phyloP scores from a whole-genome alignment of 2,888 invertebrate genomes.

The Stenurella melanura region DNA sequence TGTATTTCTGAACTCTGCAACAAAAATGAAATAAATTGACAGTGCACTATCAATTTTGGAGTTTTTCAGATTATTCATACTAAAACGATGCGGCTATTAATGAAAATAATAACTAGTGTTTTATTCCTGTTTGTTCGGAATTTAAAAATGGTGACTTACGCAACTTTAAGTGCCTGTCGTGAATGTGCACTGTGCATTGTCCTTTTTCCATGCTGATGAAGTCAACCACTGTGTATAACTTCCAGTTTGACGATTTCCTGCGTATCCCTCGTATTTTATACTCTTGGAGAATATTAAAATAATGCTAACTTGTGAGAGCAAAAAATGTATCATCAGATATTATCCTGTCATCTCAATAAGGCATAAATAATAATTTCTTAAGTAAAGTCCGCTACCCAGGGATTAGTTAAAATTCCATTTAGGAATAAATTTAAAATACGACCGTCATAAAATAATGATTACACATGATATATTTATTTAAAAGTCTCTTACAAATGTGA shows the following conservation, averaged over 20 bases:
- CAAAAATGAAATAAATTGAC: no score
- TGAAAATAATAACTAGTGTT: no score
- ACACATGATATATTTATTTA: conserved; percentile 62
- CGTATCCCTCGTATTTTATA: background rate
- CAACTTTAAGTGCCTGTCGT: no score
- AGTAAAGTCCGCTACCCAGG: conserved; percentile 66
- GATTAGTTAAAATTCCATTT: conserved; percentile 63
- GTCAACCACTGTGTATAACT: no score
- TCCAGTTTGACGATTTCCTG: background rate
- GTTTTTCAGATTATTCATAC: no score
- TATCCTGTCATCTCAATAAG: conserved; percentile 40
- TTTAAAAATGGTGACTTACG: no score
- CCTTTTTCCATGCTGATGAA: no score
- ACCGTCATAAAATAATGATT: conserved; percentile 59
- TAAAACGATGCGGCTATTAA: no score
- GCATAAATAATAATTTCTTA: conserved; percentile 69
- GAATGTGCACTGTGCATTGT: no score
- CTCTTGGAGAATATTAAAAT: background rate
- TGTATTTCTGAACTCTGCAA: no score
- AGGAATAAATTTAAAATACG: conserved; percentile 61
- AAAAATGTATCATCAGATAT: background rate
- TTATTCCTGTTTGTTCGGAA: no score
- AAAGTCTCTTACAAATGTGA: conserved; percentile 70
- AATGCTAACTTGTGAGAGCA: background rate
- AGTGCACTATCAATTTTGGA: no score